These are phyloP conservation scores for Umimayanthus chanpuru DNA, from an alignment of 92 coral and sea anemone genomes.

Conservation along the genomic window DNA sequence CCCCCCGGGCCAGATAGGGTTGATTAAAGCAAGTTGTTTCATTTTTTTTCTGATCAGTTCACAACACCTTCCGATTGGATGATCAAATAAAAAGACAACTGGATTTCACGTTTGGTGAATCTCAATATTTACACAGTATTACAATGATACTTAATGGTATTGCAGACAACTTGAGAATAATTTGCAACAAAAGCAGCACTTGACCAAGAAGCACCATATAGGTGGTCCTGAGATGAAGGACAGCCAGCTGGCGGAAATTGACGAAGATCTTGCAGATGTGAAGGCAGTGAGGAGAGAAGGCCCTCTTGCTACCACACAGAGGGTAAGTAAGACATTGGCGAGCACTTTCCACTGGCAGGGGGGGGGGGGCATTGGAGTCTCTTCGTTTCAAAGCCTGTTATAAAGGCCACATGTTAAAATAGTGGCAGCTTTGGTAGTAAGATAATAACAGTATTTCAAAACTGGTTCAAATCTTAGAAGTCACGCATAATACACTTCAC, in stretches of 20 bases:
- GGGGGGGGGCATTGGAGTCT: too few species aligned
- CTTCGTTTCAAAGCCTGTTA: neutral
- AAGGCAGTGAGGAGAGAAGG: conserved; percentile 40
- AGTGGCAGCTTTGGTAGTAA: too few species aligned
- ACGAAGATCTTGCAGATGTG: conserved; percentile 44
- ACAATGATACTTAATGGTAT: neutral
- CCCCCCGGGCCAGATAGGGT: too few species aligned
- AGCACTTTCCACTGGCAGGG: too few species aligned
- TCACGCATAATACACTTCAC: too few species aligned
- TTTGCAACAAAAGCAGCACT: conserved; percentile 36
- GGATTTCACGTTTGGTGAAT: neutral
- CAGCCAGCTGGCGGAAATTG: conserved; percentile 39
- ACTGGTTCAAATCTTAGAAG: too few species aligned
- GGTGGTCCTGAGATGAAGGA: conserved; percentile 24
- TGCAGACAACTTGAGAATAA: conserved; percentile 40
- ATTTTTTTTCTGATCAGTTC: neutral
- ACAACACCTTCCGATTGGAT: neutral
- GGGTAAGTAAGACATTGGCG: neutral
- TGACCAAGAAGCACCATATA: conserved; percentile 16
- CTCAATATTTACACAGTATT: neutral
- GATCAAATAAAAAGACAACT: too few species aligned
- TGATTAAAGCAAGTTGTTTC: too few species aligned
- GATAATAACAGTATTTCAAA: too few species aligned
- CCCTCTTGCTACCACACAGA: neutral
- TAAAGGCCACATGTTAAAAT: too few species aligned